Evolutionary conservation across 2,888 invertebrate genomes (phyloP), one percentile per base, ranked within the genome.

Genomic region (Meteorus colon): DNA sequence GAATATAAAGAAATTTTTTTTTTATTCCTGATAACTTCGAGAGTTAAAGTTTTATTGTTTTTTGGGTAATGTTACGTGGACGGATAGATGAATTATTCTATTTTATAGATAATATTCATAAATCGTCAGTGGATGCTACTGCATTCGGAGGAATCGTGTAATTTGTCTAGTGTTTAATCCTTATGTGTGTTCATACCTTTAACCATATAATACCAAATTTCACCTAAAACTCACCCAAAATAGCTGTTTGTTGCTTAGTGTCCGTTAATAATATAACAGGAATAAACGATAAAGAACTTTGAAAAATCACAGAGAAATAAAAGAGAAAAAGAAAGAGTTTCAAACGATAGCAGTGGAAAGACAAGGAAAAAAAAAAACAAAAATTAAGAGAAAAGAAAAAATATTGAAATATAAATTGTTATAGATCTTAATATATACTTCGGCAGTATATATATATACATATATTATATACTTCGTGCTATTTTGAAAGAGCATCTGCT

Each of bases 151-250:
- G 90, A 89, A 91, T 91, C 91, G 90, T 96, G 96, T 96, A 95
- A 95, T 94, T 95, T 95, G 95, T 95, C 95, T 95, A 94, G 94
- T 94, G 94, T 94, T 93, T 91, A 93, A 94, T 94, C 95, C 92
- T 93, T 94, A 95, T 96, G 95, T 96, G 94, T 95, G 94, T 95
- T 55, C 16, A 73, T 59, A 88, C 84, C 89, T 87, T 85, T 16
- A 80, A 82, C 85, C 86, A 86, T 74, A 65, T 19, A 41, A 29
- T 12, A 65, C 19, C 37, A 19, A 34, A 34, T 63, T 80, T 76
- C 55, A 85, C 84, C 86, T 84, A 80, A 79, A 84, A 83, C 81
- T 85, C 84, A 84, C 82, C 84, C 83, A 86, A 84, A 78, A 85
- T 82, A 86, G 83, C 82, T 85, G 83, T 84, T 82, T 82, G 82